Base-by-base conservation (phyloP, 2,113 vertebrate species). In the Phrynocephalus versicolor region DNA sequence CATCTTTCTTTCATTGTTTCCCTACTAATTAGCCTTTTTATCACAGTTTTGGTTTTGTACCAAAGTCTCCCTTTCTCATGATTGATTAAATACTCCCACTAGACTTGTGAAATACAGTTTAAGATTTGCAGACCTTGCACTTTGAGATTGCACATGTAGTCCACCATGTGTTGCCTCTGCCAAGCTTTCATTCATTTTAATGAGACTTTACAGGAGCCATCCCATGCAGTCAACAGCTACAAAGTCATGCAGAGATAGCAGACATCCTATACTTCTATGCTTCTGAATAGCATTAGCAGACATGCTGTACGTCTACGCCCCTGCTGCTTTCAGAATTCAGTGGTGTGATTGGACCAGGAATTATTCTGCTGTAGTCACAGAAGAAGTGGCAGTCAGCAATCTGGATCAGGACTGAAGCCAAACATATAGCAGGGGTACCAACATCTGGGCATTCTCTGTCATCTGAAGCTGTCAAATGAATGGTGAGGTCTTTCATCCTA, bases 1-100 rank as follows among this genome's bases (percentile, higher is more conserved):
- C 65, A 72, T 87, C 81, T 78, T 83, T 83, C 74, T 73, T 65
- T 69, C 78, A 86, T 83, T 83, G 58, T 39, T 67, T 67, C 65
- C 69, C 69, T n/a, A 51, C 81, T 83, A 79, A 87, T 87, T 87
- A 83, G 58, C 67, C 69, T 65, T 79, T 76, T 77, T 70, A 82
- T 82, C 67, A 51, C 39, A 71, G 25, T 79, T 83, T 83, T 78
- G 74, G 55, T 58, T 64, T 82, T 83, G 45, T 57, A 60, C 64
- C 81, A 83, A 83, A 83, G 75, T 65, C n/a, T 83, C 18, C 45
- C 58, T 72, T 39, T 55, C 51, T 79, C n/a, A 39, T 64, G 81
- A 71, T 87, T 83, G 69, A 87, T 71, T 87, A 87, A 64, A 35
- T 79, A 55, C 13, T 71, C 67, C 81, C 67, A 65, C 75, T 79